These are phyloP conservation scores for Sorex araneus DNA, from an alignment of 2,113 vertebrate species.

Conservation along the genomic window DNA sequence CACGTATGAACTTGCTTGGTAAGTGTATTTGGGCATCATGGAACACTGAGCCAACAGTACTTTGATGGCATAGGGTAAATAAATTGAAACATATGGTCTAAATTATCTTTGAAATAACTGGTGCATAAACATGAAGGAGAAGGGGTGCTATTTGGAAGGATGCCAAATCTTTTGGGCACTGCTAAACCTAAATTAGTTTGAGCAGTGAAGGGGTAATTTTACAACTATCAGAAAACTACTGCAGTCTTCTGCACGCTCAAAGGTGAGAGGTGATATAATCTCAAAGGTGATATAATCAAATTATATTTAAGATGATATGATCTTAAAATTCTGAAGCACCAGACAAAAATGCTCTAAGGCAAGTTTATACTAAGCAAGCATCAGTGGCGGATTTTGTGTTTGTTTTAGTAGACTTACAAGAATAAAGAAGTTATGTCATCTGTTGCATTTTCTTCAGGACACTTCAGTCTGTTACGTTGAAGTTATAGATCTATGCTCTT, in stretches of 20 bases:
- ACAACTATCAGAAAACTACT: not conserved
- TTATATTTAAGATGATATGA: slow-evolving; percentile 23
- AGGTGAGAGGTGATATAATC: not conserved
- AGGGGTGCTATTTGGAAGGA: slow-evolving; percentile 51
- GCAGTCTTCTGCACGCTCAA: not conserved
- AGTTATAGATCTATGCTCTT: not conserved
- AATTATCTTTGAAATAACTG: slow-evolving; percentile 64
- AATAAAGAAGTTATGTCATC: not conserved
- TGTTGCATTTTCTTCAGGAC: not conserved
- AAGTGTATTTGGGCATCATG: slow-evolving; percentile 64
- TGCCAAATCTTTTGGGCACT: slow-evolving; percentile 64
- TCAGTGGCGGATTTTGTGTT: too few relatives aligned
- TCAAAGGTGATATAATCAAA: slow-evolving; percentile 41
- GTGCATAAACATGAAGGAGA: slow-evolving; percentile 48
- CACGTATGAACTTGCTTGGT: slow-evolving; percentile 18
- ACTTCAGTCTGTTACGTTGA: not conserved
- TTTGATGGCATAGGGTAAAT: slow-evolving; percentile 75
- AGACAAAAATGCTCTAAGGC: not conserved
- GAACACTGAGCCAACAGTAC: slow-evolving; percentile 72
- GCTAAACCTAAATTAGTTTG: slow-evolving; percentile 38
- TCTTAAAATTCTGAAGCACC: not conserved
- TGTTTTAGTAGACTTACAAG: not conserved
- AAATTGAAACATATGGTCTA: slow-evolving; percentile 72
- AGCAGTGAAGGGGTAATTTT: slow-evolving; percentile 8
- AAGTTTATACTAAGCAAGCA: not conserved